Evolutionary conservation across 2,113 vertebrate species (phyloP).

Genomic region (Marmota monax): DNA sequence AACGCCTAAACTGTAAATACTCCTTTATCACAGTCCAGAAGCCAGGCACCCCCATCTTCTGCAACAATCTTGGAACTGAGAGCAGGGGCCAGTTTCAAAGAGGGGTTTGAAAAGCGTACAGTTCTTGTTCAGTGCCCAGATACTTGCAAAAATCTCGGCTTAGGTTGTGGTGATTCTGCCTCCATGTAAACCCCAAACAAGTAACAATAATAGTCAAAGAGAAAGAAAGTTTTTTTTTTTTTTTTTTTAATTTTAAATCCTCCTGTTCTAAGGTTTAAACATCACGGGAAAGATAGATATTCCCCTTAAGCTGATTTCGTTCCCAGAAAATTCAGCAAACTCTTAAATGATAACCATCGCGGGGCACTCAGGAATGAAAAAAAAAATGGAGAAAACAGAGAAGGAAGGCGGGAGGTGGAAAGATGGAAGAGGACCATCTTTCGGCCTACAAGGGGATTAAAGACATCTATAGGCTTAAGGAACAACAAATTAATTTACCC

Average conservation of each 20-base stretch:
- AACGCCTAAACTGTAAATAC: not conserved
- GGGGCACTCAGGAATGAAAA: not conserved
- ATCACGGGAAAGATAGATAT: not conserved
- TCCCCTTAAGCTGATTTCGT: not conserved
- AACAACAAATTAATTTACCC: conserved; percentile 76
- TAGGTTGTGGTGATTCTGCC: not conserved
- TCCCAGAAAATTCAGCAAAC: not conserved
- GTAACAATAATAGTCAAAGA: not conserved
- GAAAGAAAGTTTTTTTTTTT: not conserved
- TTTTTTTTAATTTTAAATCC: not conserved
- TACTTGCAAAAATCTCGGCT: not conserved
- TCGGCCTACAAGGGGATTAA: conserved; percentile 57
- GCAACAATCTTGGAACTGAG: not conserved
- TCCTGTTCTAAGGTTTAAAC: not conserved
- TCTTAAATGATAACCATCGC: not conserved
- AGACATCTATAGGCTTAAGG: conserved; percentile 68
- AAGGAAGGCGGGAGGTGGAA: not conserved
- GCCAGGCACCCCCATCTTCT: not conserved
- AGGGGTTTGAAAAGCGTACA: not conserved
- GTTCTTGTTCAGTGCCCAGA: not conserved
- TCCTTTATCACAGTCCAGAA: not conserved
- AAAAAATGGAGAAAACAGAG: conserved; percentile 37
- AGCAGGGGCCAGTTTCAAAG: not conserved
- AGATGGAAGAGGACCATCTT: not conserved
- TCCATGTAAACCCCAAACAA: not conserved